Conservation (phyloP, 2,797 vertebrate genomes). For the Macrochelys suwanniensis region DNA sequence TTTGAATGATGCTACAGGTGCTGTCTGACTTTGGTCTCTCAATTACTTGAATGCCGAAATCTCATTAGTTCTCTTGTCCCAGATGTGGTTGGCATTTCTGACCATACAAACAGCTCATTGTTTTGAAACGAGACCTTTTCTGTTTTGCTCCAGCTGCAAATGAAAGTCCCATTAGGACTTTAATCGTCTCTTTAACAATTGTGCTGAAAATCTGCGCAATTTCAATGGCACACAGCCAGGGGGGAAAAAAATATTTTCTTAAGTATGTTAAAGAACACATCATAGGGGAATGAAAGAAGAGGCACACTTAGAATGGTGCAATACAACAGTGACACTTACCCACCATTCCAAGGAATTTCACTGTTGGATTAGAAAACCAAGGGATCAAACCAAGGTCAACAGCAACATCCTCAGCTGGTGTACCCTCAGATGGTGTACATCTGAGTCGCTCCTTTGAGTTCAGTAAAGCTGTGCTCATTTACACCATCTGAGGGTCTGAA, state of each 20-base stretch:
- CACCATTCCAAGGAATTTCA: not conserved
- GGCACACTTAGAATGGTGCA: not conserved
- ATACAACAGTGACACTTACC: accelerated
- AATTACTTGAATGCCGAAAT: not conserved
- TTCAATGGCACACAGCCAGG: accelerated
- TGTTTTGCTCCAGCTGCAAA: not conserved
- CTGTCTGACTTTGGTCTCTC: not conserved
- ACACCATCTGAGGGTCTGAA: not conserved
- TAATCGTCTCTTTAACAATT: not conserved
- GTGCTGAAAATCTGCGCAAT: not conserved
- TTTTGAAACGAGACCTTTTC: not conserved
- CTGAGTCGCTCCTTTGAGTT: not conserved
- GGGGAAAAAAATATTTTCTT: not conserved
- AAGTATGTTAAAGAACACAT: not conserved
- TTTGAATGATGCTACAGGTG: not conserved
- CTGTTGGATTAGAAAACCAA: not conserved
- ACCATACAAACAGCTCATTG: not conserved
- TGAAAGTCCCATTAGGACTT: not conserved
- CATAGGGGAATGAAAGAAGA: not conserved
- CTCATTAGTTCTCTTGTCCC: not conserved
- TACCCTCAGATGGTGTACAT: not conserved
- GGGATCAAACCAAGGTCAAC: not conserved
- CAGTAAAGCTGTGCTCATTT: not conserved
- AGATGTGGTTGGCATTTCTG: not conserved
- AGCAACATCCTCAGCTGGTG: not conserved